Percentiles rank a stretch among this genome's conserved stretches.
Evolutionary conservation across 1,140 invertebrate species (phyloP).

Genomic region (Mizuhopecten yessoensis): DNA sequence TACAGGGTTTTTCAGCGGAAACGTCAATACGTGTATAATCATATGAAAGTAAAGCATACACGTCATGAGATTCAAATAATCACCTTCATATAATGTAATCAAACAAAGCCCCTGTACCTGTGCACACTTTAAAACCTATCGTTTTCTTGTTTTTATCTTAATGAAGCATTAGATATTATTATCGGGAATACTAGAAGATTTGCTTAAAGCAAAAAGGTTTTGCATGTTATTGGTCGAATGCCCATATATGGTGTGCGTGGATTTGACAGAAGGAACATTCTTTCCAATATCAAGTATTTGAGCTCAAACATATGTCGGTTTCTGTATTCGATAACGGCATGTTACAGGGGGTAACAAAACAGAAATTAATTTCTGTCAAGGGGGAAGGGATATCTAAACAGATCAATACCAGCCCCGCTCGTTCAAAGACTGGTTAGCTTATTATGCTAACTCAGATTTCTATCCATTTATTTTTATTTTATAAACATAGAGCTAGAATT

Average conservation of each 20-base stretch:
- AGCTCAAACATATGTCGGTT: not conserved
- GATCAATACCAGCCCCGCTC: not conserved
- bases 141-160: not conserved
- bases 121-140: not conserved
- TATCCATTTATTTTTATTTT: not conserved
- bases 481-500: too few relatives aligned
- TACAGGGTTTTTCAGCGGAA: too few relatives aligned
- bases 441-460: too few relatives aligned
- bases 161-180: not conserved
- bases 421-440: not conserved
- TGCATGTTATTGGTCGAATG: not conserved
- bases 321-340: not conserved
- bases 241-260: not conserved
- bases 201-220: not conserved
- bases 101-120: not conserved
- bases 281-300: not conserved
- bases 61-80: not conserved
- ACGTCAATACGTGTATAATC: too few relatives aligned
- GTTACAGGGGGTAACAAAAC: not conserved
- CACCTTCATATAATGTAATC: not conserved
- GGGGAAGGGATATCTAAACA: not conserved
- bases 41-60: not conserved
- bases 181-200: not conserved
- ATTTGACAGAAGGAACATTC: constrained; percentile 11
- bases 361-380: not conserved